phyloP scores from a whole-genome alignment of 2,797 vertebrate species.

The Ateles fusciceps region DNA sequence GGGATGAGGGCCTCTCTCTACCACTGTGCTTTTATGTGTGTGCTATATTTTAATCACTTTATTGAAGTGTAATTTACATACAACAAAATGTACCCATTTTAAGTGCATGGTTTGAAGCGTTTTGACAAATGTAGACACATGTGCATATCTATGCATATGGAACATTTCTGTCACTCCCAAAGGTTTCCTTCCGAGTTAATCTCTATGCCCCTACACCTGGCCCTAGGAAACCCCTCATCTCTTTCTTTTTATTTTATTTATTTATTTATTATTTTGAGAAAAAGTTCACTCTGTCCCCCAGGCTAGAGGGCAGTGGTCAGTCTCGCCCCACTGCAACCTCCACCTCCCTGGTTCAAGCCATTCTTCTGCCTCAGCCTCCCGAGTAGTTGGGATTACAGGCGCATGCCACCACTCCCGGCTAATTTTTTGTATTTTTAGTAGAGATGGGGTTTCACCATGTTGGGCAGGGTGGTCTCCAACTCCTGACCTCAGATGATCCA shows the following conservation, averaged over 20 bases:
- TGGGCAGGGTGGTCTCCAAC: not conserved
- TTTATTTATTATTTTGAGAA: not conserved
- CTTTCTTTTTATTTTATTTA: not conserved
- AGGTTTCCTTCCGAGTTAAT: not conserved
- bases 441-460: not conserved
- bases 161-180: not conserved
- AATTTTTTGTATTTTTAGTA: not conserved
- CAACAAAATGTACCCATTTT: not conserved
- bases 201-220: not conserved
- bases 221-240: not conserved
- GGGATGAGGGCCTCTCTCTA: not conserved
- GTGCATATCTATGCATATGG: too few relatives aligned
- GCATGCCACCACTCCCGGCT: not conserved
- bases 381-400: not conserved
- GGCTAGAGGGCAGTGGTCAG: not conserved
- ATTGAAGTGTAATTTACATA: not conserved
- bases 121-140: not conserved
- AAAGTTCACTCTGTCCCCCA: not conserved
- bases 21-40: not conserved
- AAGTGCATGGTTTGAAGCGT: not conserved
- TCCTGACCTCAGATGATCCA: not conserved
- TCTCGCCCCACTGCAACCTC: not conserved
- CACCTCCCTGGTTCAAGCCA: not conserved
- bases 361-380: not conserved
- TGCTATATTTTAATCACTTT: not conserved